These are phyloP conservation scores for Taurulus bubalis DNA, from an alignment of 2,113 vertebrate genomes.

Conservation along the genomic window DNA sequence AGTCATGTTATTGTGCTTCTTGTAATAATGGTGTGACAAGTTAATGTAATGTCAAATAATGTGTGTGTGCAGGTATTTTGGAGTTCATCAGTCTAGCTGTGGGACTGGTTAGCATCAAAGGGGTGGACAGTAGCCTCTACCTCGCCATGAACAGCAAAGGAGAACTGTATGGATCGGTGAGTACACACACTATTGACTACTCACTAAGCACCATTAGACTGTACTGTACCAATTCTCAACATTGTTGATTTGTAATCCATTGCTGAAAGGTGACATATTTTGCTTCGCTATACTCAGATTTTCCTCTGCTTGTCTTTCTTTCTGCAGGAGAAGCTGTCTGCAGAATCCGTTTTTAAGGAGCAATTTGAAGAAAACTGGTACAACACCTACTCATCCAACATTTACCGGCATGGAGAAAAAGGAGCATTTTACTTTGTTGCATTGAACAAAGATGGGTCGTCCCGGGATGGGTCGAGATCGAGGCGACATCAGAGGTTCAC, in stretches of 20 bases:
- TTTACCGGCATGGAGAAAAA: slow-evolving; percentile 96
- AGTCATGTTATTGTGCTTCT: background rate
- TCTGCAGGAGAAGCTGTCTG: slow-evolving; percentile 93
- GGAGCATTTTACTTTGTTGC: slow-evolving; percentile 96
- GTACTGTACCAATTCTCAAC: background rate
- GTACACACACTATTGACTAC: slow-evolving; percentile 62
- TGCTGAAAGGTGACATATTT: slow-evolving; percentile 45
- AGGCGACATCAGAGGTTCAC: slow-evolving; percentile 98
- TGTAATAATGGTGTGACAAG: background rate
- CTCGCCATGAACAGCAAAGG: slow-evolving; percentile 97
- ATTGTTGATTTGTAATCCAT: background rate
- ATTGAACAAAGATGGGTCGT: slow-evolving; percentile 96
- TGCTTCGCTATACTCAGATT: slow-evolving; percentile 19
- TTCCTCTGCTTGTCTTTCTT: slow-evolving; percentile 24
- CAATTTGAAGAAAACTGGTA: slow-evolving; percentile 99
- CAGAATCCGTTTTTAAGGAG: slow-evolving; percentile 96
- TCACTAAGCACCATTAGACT: background rate
- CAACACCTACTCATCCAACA: slow-evolving; percentile 98
- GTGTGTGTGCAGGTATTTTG: slow-evolving; percentile 90
- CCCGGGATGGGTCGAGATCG: slow-evolving; percentile 94
- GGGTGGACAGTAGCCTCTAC: slow-evolving; percentile 98
- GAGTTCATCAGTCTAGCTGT: slow-evolving; percentile 99
- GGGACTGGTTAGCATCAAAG: slow-evolving; percentile 97
- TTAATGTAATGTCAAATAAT: slow-evolving; percentile 4
- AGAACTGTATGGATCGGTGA: slow-evolving; percentile 96